A percentile compares a stretch with the other conserved stretches of the same genome.
Conservation (phyloP, 2,888 invertebrate species). For the Brachylomia viminalis region DNA sequence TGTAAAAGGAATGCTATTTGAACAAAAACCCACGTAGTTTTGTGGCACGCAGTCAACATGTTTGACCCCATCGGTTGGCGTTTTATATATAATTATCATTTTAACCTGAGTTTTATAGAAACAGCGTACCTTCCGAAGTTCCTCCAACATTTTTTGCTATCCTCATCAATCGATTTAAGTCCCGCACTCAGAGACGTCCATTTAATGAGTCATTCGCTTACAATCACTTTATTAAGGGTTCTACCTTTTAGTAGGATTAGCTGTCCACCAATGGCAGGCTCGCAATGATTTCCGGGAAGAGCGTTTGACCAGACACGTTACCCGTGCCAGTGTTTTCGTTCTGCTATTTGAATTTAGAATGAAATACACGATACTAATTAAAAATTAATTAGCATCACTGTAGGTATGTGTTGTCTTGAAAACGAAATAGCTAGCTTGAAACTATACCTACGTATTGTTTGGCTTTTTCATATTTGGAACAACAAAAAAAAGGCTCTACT, state of each 20-base stretch:
- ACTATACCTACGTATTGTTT: neutral
- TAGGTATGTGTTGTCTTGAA: neutral
- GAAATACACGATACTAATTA: neutral
- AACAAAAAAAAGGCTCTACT: neutral
- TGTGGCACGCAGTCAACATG: no score
- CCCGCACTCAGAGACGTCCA: conserved; percentile 6
- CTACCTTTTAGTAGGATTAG: conserved; percentile 27
- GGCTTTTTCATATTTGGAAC: neutral
- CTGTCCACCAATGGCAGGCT: neutral
- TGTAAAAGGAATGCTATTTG: no score
- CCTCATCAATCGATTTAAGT: conserved; percentile 19
- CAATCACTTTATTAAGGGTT: conserved; percentile 39
- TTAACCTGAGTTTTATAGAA: neutral
- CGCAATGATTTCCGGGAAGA: conserved; percentile 3
- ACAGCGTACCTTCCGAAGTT: neutral
- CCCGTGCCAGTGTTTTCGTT: neutral
- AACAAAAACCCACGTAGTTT: no score
- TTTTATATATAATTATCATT: neutral
- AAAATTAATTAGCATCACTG: neutral
- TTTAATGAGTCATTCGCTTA: conserved; percentile 45
- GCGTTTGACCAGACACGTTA: neutral
- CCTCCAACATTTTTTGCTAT: no score
- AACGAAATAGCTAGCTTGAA: neutral
- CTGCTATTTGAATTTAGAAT: conserved; percentile 5
- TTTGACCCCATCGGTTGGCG: no score